A percentile compares a stretch with the other conserved stretches of the same genome.
Conservation (phyloP, 2,888 invertebrate genomes). For the Laspeyria flexula region DNA sequence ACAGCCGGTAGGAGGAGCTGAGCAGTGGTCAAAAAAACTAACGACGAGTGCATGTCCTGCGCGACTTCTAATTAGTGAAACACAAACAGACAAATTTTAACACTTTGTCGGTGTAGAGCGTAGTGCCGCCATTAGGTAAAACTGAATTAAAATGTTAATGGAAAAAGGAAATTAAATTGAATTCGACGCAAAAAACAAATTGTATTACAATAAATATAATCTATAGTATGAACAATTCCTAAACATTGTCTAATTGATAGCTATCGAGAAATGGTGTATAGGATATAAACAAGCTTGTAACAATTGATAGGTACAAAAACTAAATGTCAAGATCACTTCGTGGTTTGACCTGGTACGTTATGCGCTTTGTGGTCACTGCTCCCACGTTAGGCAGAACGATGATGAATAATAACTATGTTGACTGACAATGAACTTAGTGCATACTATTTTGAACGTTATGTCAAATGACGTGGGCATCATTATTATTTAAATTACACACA, state of each 20-base stretch:
- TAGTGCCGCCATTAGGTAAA: no score
- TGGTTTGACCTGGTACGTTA: slow-evolving; percentile 41
- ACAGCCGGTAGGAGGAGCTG: no score
- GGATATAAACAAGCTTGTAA: slow-evolving; percentile 15
- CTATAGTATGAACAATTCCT: slow-evolving; percentile 14
- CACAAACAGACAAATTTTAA: no score
- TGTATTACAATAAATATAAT: no score
- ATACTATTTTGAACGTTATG: not conserved
- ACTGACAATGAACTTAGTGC: slow-evolving; percentile 23
- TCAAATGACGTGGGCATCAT: not conserved
- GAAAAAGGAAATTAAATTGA: no score
- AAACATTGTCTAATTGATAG: slow-evolving; percentile 24
- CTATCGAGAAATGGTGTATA: slow-evolving; percentile 41
- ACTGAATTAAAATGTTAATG: no score
- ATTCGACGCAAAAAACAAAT: no score
- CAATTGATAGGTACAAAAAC: slow-evolving; percentile 42
- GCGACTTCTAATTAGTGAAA: no score
- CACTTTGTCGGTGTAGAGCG: no score
- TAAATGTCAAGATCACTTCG: slow-evolving; percentile 50
- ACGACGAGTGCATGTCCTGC: no score
- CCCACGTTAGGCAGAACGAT: not conserved
- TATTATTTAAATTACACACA: not conserved
- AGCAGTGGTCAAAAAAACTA: no score
- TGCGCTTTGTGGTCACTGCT: slow-evolving; percentile 32
- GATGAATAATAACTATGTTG: not conserved